Percentiles rank a stretch among this genome's conserved stretches.
Evolutionary conservation across 2,888 invertebrate genomes (phyloP).

Genomic region (Oxycera nigricornis): DNA sequence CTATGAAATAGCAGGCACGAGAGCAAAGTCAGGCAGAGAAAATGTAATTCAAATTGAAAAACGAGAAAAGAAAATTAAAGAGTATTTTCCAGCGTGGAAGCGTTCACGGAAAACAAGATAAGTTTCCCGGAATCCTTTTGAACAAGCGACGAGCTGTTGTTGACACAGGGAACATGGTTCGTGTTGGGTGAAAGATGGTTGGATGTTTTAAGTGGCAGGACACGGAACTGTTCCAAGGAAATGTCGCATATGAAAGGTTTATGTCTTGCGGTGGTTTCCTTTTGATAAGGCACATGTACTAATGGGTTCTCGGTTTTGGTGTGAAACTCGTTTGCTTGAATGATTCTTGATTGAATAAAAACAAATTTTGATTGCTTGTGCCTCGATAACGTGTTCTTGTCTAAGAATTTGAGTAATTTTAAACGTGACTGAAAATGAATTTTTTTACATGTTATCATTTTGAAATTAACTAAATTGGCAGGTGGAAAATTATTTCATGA

Average conservation of each 20-base stretch:
- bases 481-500: no score
- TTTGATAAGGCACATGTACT: constrained; percentile 11
- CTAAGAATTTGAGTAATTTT: no score
- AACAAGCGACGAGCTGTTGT: neutral
- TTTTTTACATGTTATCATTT: no score
- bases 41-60: neutral
- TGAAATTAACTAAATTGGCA: no score
- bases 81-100: neutral
- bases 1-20: neutral
- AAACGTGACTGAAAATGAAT: no score
- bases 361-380: no score
- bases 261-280: neutral
- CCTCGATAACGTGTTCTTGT: no score
- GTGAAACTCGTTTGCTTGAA: neutral
- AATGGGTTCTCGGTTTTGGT: neutral
- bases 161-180: neutral
- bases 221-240: neutral
- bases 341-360: no score
- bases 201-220: neutral
- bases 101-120: neutral
- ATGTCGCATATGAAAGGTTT: constrained; percentile 2
- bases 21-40: neutral
- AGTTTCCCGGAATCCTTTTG: neutral
- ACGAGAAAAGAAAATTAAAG: neutral
- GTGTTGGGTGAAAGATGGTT: neutral